A percentile compares a stretch with the other conserved stretches of the same genome.
Evolutionary conservation across 2,113 vertebrate species (phyloP).

Genomic region (Festucalex cinctus): DNA sequence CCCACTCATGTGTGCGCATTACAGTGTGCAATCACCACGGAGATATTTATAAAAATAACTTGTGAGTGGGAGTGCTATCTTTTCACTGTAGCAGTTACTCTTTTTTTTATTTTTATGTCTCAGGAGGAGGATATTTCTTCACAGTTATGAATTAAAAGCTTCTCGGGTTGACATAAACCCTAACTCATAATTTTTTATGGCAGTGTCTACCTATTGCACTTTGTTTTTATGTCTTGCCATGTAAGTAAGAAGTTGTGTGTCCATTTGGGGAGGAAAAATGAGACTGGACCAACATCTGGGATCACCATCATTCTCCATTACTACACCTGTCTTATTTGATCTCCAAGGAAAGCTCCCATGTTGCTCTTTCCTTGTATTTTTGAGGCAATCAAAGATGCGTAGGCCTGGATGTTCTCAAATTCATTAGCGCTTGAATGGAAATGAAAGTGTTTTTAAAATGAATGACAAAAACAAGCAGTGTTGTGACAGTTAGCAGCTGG

Average conservation of each 20-base stretch:
- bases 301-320: constrained; percentile 30
- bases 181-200: constrained; percentile 3
- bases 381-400: constrained; percentile 15
- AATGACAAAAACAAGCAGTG: constrained; percentile 57
- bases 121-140: constrained; percentile 19
- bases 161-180: not conserved
- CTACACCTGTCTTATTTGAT: constrained; percentile 6
- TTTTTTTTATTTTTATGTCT: constrained; percentile 16
- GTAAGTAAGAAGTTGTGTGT: constrained; percentile 9
- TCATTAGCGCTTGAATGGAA: constrained; percentile 19
- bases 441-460: constrained; percentile 33
- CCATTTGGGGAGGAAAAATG: constrained; percentile 9
- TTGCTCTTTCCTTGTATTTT: constrained; percentile 1
- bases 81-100: constrained; percentile 3
- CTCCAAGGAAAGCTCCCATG: not conserved
- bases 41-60: constrained; percentile 46
- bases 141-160: constrained; percentile 15
- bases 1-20: constrained; percentile 34
- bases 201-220: not conserved
- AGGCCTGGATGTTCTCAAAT: constrained; percentile 15
- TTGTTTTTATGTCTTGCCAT: constrained; percentile 3
- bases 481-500: constrained; percentile 71
- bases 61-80: constrained; percentile 44
- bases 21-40: constrained; percentile 36
- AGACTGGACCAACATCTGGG: constrained; percentile 5